These are phyloP conservation scores for Sebastes cheni DNA, from an alignment of 2,797 vertebrate genomes.

Conservation along the genomic window DNA sequence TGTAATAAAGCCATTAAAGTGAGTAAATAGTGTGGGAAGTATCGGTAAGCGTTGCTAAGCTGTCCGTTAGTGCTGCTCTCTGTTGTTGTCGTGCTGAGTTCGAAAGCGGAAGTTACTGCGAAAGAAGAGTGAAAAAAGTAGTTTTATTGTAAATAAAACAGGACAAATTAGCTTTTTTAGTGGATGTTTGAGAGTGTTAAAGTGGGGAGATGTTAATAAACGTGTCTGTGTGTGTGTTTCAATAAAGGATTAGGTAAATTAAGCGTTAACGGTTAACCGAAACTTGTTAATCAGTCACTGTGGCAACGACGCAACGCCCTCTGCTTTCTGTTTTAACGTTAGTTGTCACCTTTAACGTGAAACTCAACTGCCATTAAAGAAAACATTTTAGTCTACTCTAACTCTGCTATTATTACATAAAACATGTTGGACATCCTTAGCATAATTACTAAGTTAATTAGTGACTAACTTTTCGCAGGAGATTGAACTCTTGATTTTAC, in stretches of 20 bases:
- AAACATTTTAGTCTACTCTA: background rate
- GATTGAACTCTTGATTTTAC: background rate
- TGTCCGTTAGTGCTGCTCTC: background rate
- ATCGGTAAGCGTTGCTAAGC: too few relatives aligned
- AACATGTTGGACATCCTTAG: background rate
- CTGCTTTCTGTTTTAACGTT: too few relatives aligned
- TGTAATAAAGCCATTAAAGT: background rate
- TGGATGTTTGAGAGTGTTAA: accelerated
- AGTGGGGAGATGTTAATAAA: background rate
- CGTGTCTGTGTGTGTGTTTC: background rate
- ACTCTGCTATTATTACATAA: background rate
- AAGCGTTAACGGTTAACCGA: background rate
- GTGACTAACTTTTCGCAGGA: too few relatives aligned
- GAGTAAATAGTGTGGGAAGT: accelerated
- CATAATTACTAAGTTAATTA: too few relatives aligned
- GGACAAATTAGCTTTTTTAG: background rate
- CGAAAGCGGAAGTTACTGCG: background rate
- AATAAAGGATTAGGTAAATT: too few relatives aligned
- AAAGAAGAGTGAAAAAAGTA: too few relatives aligned
- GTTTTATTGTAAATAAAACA: too few relatives aligned
- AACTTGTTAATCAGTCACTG: background rate
- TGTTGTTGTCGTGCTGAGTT: background rate
- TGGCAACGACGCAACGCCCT: too few relatives aligned
- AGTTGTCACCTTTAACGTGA: background rate
- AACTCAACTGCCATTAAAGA: background rate